Conservation (phyloP, 2,888 invertebrate genomes). For the Hyppa rectilinea region DNA sequence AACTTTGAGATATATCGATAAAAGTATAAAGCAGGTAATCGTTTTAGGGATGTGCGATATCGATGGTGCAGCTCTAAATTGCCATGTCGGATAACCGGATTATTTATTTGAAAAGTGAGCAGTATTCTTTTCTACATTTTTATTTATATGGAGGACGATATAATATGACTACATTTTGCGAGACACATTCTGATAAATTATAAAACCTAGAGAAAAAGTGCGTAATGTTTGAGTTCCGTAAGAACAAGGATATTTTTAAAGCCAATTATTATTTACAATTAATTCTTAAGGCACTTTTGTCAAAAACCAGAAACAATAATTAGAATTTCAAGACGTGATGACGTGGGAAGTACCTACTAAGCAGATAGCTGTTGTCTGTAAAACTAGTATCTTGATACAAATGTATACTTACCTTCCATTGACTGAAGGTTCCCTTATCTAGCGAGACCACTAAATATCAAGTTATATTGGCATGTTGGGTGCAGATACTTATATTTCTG, state of each 20-base stretch:
- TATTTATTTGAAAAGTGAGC: constrained; percentile 7
- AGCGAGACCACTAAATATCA: neutral
- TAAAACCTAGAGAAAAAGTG: neutral
- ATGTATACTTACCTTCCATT: neutral
- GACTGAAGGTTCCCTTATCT: neutral
- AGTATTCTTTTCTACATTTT: neutral
- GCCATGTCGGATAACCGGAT: neutral
- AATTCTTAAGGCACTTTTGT: neutral
- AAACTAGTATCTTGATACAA: neutral
- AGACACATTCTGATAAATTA: neutral
- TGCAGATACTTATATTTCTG: constrained; percentile 5
- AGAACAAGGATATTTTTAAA: neutral
- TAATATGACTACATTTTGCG: neutral
- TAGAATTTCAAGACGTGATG: neutral
- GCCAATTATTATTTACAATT: neutral
- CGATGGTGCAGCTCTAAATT: constrained; percentile 11
- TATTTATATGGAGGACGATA: neutral
- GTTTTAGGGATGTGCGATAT: constrained; percentile 12
- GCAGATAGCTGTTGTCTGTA: neutral
- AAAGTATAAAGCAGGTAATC: constrained; percentile 46
- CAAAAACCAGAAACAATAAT: neutral
- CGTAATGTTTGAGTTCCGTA: neutral
- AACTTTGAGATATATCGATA: constrained; percentile 65
- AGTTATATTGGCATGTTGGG: neutral
- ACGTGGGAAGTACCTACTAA: neutral